phyloP scores from a whole-genome alignment of 2,888 invertebrate genomes.

The Thalpophila matura region DNA sequence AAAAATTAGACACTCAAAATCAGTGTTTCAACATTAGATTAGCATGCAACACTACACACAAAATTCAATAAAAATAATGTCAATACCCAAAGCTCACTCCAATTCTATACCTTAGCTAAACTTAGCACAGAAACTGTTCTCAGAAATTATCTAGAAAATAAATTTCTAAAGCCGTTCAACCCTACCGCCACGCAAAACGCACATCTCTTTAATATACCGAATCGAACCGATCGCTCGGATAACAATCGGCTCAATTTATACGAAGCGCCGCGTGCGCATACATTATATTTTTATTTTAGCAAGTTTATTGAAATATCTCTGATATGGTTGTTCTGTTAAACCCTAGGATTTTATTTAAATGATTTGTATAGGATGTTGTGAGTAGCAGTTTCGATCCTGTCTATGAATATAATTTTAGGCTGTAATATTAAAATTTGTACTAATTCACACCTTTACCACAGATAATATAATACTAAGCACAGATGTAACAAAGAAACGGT shows the following conservation, averaged over 20 bases:
- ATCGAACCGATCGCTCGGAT: constrained; percentile 68
- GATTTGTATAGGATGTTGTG: neutral
- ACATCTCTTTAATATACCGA: constrained; percentile 69
- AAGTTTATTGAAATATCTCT: constrained; percentile 38
- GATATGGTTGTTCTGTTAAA: constrained; percentile 12
- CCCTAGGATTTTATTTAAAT: constrained; percentile 25
- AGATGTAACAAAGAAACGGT: too few species aligned
- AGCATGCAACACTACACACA: too few species aligned
- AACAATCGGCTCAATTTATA: constrained; percentile 69
- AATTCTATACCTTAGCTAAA: too few species aligned
- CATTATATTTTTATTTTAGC: constrained; percentile 51
- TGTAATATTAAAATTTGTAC: too few species aligned
- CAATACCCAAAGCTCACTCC: too few species aligned
- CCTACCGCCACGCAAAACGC: constrained; percentile 61
- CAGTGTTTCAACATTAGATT: too few species aligned
- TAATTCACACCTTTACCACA: too few species aligned
- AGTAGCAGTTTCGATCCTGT: constrained; percentile 15
- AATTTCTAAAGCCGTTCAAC: constrained; percentile 20
- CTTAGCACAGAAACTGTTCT: neutral
- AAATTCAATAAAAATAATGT: too few species aligned
- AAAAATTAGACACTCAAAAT: too few species aligned
- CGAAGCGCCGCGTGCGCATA: constrained; percentile 54
- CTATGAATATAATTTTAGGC: constrained; percentile 23
- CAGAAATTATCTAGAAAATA: neutral
- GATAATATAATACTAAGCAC: too few species aligned